phyloP scores from a whole-genome alignment of 2,113 vertebrate species.

The Gasterosteus aculeatus region DNA sequence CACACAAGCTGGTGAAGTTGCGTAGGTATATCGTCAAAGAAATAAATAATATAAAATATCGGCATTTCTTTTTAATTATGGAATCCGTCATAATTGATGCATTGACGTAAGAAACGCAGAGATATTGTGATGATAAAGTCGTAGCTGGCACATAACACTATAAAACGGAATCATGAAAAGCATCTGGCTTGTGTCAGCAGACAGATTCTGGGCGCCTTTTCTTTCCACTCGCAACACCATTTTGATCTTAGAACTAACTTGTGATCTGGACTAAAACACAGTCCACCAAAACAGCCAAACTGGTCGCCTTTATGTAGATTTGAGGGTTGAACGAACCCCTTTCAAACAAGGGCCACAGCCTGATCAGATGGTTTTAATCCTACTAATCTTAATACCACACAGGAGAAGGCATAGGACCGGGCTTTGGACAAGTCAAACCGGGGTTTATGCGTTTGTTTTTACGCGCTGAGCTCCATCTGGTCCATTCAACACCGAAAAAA shows the following conservation, averaged over 20 bases:
- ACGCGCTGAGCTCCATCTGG: no score
- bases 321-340: background rate
- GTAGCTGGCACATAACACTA: background rate
- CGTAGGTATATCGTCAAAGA: background rate
- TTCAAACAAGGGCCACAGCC: background rate
- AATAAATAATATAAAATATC: background rate
- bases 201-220: slow-evolving; percentile 29
- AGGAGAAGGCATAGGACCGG: background rate
- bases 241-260: background rate
- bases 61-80: background rate
- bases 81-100: background rate
- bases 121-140: background rate
- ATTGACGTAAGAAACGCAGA: slow-evolving; percentile 4
- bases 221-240: slow-evolving; percentile 1
- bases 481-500: background rate
- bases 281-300: background rate
- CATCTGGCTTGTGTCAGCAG: slow-evolving; percentile 38
- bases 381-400: background rate
- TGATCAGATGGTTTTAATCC: background rate
- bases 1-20: background rate
- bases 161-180: slow-evolving; percentile 3
- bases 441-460: background rate
- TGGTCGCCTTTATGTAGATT: background rate
- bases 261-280: slow-evolving; percentile 11
- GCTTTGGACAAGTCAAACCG: background rate